Evolutionary conservation across 2,888 invertebrate species (phyloP), one percentile per base, ranked within the genome.

Genomic region (Notodonta ziczac): DNA sequence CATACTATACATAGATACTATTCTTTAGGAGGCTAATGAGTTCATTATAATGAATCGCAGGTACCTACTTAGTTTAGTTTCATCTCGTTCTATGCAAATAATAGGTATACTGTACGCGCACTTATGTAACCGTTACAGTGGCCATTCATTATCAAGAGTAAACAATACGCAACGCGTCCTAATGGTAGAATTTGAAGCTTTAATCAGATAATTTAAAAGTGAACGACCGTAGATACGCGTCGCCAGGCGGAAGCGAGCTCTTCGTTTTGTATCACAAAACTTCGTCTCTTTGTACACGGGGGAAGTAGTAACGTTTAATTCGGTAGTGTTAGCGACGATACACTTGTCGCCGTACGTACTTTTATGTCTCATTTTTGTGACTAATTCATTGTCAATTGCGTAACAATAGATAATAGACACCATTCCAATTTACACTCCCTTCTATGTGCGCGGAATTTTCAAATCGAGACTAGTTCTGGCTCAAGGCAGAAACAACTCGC

Each of bases 181-280:
- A 55, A 55, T 55, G 14, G 55, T 55, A 39, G 40, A 40, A 55
- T n/a, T 40, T 14, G 14, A 40, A 55, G 40, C 40, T 55, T n/a
- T 14, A 40, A 55, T 40, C 16, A 58, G 58, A 42, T 46, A 44
- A 40, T 61, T 60, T 57, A 56, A 62, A 65, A 65, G 66, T 64
- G 57, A 66, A 60, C 57, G 70, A 70, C 63, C 65, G 32, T 42
- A 61, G 66, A 69, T 68, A 68, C 32, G 60, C 57, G 62, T 48
- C 42, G 24, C 48, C 53, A 40, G 56, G 63, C 71, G 71, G 66
- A 65, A 72, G 60, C 58, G 54, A 59, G 48, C 57, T 65, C 35
- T 55, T 39, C 40, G 35, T 14, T 44, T 57, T 35, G 60, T 69
- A 67, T 69, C 70, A 73, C 69, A 75, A 73, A 69, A 72, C 66